Conservation (phyloP, 2,797 vertebrate species). For the Mustela erminea region DNA sequence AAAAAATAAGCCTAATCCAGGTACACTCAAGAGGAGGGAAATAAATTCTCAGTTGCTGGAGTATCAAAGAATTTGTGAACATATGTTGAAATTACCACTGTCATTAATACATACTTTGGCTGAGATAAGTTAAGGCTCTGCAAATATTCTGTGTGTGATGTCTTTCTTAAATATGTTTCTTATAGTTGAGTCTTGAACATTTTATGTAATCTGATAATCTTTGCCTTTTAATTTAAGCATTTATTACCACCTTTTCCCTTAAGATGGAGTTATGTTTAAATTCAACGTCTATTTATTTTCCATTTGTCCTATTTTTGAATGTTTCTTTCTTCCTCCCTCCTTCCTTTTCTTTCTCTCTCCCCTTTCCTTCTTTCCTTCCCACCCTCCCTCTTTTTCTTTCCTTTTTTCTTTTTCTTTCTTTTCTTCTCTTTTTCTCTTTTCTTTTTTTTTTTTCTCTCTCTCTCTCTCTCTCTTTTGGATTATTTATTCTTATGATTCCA, state of each 20-base stretch:
- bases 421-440: too few species aligned
- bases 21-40: background rate
- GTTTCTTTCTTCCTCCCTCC: background rate
- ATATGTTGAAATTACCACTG: background rate
- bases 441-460: background rate
- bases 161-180: background rate
- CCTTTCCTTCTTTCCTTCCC: background rate
- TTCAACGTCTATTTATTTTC: background rate
- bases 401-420: too few species aligned
- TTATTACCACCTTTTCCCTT: background rate
- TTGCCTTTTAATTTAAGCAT: background rate
- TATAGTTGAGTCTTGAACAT: background rate
- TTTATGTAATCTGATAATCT: background rate
- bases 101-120: background rate
- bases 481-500: background rate
- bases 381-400: accelerated
- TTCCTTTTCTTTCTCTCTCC: background rate
- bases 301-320: background rate
- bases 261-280: background rate
- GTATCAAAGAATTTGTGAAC: background rate
- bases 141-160: background rate
- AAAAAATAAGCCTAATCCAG: background rate
- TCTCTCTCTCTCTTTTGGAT: background rate
- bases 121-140: background rate
- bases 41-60: background rate